phyloP scores from a whole-genome alignment of 1,140 invertebrate genomes.

The Zaprionus nigranus region DNA sequence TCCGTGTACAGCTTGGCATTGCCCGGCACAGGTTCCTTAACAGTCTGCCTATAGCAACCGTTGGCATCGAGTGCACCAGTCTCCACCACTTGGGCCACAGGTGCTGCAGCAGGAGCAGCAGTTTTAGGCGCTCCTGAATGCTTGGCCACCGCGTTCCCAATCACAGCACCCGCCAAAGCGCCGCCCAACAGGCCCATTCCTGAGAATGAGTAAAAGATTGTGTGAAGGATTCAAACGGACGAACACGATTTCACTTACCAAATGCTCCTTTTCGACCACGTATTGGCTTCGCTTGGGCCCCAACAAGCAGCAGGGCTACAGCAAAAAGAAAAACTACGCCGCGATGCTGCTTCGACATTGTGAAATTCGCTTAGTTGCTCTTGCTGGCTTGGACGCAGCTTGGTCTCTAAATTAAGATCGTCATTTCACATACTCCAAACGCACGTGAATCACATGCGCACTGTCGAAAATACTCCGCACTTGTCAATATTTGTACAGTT shows the following conservation, averaged over 20 bases:
- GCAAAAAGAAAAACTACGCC: constrained; percentile 32
- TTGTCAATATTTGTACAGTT: constrained; percentile 64
- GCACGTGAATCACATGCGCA: constrained; percentile 37
- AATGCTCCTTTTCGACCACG: constrained; percentile 54
- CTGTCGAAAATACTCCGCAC: constrained; percentile 37
- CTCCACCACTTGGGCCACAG: constrained; percentile 56
- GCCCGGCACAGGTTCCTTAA: constrained; percentile 50
- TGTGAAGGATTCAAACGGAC: background rate
- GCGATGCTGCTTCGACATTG: constrained; percentile 44
- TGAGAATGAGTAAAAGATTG: background rate
- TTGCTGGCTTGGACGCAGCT: background rate
- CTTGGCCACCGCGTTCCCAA: constrained; percentile 46
- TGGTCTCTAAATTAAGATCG: constrained; percentile 27
- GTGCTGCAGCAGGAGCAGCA: constrained; percentile 21
- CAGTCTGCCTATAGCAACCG: constrained; percentile 65
- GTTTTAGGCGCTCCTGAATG: constrained; percentile 21
- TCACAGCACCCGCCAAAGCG: constrained; percentile 48
- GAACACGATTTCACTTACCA: constrained; percentile 40
- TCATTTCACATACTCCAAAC: background rate
- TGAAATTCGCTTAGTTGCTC: constrained; percentile 24
- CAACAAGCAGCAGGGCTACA: constrained; percentile 33
- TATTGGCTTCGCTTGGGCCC: constrained; percentile 44
- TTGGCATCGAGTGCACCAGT: constrained; percentile 48
- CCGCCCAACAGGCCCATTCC: constrained; percentile 61
- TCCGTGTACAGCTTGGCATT: constrained; percentile 56